Base-by-base conservation (phyloP, 2,888 invertebrate genomes). In the Rotaria macrura region DNA sequence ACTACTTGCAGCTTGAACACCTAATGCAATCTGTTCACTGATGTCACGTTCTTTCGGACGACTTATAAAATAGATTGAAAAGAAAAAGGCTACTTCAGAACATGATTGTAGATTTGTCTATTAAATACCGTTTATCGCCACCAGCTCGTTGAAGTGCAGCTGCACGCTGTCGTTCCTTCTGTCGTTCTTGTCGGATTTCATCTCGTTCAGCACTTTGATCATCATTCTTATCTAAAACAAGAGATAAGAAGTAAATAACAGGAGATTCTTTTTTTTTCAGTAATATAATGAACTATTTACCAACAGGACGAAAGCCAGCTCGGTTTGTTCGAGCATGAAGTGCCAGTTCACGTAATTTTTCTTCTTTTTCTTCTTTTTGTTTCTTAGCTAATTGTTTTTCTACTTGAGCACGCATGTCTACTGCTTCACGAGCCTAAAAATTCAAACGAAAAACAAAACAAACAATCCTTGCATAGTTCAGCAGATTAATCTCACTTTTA, bases 291-390 rank as follows among this genome's bases (percentile, higher is more conserved):
- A 87, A 54, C 25, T 49, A 40, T 23, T 84, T 79, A 79, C 79
- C 79, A 43, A 57, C 29, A n/a, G 84, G 34, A 87, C 93, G 93
- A 88, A 94, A 92, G 87, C 97, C 97, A 55, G 96, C 96, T 87
- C 97, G 93, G 89, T 97, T 96, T 72, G 74, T 84, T 86, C 97
- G 93, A 0, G 97, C 98, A 89, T 95, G 94, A 90, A 96, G 96
- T 5, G 99, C 99, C 90, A 99, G 92, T 91, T 95, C 93, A 79
- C 97, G 92, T 89, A 99, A 91, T 91, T 95, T 95, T 88, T 97
- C 97, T 90, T 99, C 97, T 89, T 97, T 97, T 92, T 95, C 95
- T 90, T 97, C 97, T 90, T 99, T 99, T 90, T 99, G 97, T 88
- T 97, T 95, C 90, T 98, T 97, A 0, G 98, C 98, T 88, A 98